phyloP scores from a whole-genome alignment of 2,113 vertebrate genomes.

The Ptychochromis oligacanthus region DNA sequence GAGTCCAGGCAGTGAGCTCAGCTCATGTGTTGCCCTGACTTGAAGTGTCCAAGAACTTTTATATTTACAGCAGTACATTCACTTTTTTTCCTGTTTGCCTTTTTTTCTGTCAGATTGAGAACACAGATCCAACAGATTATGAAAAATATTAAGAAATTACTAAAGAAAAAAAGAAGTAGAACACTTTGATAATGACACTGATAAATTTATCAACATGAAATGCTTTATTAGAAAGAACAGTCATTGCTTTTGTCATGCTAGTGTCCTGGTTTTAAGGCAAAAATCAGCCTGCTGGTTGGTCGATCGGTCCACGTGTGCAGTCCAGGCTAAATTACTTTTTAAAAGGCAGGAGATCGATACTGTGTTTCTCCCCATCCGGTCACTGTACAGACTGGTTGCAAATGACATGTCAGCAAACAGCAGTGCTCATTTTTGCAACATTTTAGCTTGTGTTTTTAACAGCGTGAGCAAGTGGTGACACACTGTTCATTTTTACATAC shows the following conservation, averaged over 20 bases:
- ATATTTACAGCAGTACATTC: neutral
- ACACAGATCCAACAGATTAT: neutral
- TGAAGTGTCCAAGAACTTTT: neutral
- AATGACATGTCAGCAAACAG: neutral
- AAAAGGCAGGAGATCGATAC: neutral
- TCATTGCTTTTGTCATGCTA: neutral
- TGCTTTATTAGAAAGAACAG: neutral
- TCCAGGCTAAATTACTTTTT: neutral
- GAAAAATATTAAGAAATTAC: neutral
- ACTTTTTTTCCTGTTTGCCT: neutral
- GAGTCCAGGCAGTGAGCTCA: neutral
- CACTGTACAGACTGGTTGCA: neutral
- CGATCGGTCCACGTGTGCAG: neutral
- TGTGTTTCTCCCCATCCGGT: neutral
- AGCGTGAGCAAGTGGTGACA: neutral
- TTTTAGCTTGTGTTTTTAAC: neutral
- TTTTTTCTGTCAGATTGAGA: neutral
- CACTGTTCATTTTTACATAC: accelerated
- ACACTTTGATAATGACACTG: neutral
- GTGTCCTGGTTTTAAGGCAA: neutral
- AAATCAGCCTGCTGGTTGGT: neutral
- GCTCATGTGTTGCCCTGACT: too few species aligned
- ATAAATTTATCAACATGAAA: neutral
- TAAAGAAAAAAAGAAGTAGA: neutral
- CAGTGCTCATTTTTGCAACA: neutral